phyloP scores from a whole-genome alignment of 2,797 vertebrate genomes.

The Sebastes steindachneri region DNA sequence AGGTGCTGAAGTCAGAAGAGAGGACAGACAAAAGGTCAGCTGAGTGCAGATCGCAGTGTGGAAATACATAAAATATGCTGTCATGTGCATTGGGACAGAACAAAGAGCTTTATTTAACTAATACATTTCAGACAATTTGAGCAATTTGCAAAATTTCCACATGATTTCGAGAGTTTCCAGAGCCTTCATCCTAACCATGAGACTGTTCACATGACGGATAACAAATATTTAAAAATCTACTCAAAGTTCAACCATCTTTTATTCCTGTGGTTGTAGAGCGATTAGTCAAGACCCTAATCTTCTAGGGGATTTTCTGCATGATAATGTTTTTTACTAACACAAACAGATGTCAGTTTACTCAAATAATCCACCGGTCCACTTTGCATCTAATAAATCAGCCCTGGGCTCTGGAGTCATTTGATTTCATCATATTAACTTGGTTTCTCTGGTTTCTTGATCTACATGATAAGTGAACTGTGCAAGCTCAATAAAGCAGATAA shows the following conservation, averaged over 20 bases:
- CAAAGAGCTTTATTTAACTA: conserved; percentile 5
- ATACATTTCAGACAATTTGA: neutral
- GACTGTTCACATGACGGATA: neutral
- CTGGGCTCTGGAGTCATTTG: neutral
- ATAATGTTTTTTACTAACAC: neutral
- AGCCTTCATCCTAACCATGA: neutral
- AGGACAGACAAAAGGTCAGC: conserved; percentile 20
- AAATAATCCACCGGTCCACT: neutral
- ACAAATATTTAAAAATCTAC: neutral
- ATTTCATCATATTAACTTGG: conserved; percentile 7
- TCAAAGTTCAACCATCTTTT: neutral
- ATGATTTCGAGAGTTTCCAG: neutral
- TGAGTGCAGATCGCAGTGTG: neutral
- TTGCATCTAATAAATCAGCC: neutral
- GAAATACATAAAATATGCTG: neutral
- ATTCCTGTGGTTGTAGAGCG: neutral
- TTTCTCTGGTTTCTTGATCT: neutral
- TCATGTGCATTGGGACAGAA: neutral
- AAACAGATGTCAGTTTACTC: neutral
- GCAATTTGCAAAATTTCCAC: neutral
- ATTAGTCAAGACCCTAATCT: neutral
- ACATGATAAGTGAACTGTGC: neutral
- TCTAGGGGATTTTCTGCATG: neutral
- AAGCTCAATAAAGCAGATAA: neutral
- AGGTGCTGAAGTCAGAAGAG: conserved; percentile 73